phyloP scores from a whole-genome alignment of 1,140 invertebrate species.

The Drosophila leontia region DNA sequence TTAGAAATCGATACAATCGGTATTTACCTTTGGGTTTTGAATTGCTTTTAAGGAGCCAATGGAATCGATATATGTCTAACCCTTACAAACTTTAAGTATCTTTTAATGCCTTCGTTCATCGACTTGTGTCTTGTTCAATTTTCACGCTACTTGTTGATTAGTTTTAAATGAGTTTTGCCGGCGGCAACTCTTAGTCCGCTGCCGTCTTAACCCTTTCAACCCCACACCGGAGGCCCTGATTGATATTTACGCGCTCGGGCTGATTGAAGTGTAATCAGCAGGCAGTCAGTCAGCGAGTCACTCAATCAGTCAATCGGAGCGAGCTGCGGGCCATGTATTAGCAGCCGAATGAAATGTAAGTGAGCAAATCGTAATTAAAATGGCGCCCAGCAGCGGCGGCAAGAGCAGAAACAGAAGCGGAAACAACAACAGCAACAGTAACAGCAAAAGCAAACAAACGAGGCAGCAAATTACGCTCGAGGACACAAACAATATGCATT shows the following conservation, averaged over 20 bases:
- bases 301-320: slow-evolving; percentile 41
- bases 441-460: slow-evolving; percentile 46
- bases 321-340: slow-evolving; percentile 58
- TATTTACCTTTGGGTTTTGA: not conserved
- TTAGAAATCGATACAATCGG: slow-evolving; percentile 1
- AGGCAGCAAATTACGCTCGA: slow-evolving; percentile 70
- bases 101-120: slow-evolving; percentile 23
- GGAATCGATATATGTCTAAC: not conserved
- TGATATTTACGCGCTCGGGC: slow-evolving; percentile 75
- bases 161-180: slow-evolving; percentile 80
- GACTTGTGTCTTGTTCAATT: slow-evolving; percentile 26
- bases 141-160: slow-evolving; percentile 75
- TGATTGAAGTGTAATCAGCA: slow-evolving; percentile 83
- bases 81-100: not conserved
- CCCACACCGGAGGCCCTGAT: slow-evolving; percentile 37
- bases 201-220: slow-evolving; percentile 26
- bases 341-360: slow-evolving; percentile 76
- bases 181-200: slow-evolving; percentile 51
- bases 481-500: slow-evolving; percentile 79
- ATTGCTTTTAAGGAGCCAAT: not conserved
- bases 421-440: not conserved
- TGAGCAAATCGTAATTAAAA: slow-evolving; percentile 83
- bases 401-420: slow-evolving; percentile 30
- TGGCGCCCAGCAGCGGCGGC: slow-evolving; percentile 50
- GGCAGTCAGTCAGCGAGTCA: slow-evolving; percentile 49